These are phyloP conservation scores for Bactericera cockerelli DNA, from an alignment of 1,140 invertebrate species.

Conservation along the genomic window DNA sequence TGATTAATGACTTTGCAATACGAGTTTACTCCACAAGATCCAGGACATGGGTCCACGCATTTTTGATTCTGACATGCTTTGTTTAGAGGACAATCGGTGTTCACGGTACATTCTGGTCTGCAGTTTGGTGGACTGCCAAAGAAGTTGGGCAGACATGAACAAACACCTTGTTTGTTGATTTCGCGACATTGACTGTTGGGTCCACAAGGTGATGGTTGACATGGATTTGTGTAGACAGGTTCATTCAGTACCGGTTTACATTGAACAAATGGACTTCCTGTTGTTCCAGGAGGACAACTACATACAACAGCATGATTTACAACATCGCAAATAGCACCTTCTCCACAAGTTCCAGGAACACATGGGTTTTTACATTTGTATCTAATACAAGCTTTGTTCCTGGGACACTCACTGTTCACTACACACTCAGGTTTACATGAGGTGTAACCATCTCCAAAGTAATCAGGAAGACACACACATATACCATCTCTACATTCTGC, in stretches of 20 bases:
- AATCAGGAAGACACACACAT: slow-evolving; percentile 46
- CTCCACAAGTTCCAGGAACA: slow-evolving; percentile 46
- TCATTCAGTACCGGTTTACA: slow-evolving; percentile 32
- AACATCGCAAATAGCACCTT: slow-evolving; percentile 50
- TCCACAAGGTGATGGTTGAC: slow-evolving; percentile 48
- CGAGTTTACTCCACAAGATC: slow-evolving; percentile 39
- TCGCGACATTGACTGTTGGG: slow-evolving; percentile 45
- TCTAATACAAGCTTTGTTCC: slow-evolving; percentile 48
- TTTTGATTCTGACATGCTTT: slow-evolving; percentile 38
- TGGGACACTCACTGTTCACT: slow-evolving; percentile 50
- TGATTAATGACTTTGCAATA: slow-evolving; percentile 50
- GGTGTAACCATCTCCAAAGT: slow-evolving; percentile 49
- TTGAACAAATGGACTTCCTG: slow-evolving; percentile 46
- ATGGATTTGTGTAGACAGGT: slow-evolving; percentile 32
- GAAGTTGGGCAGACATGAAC: slow-evolving; percentile 34
- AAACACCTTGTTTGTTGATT: slow-evolving; percentile 36
- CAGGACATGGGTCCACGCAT: slow-evolving; percentile 38
- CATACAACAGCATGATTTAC: slow-evolving; percentile 50
- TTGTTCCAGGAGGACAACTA: slow-evolving; percentile 39
- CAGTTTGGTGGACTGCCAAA: slow-evolving; percentile 33
- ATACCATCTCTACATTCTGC: slow-evolving; percentile 37
- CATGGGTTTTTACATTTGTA: slow-evolving; percentile 63
- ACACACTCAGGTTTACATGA: slow-evolving; percentile 49
- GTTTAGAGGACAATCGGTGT: slow-evolving; percentile 34
- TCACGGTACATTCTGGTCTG: slow-evolving; percentile 36